Percentiles rank a stretch among this genome's conserved stretches.
Evolutionary conservation across 2,888 invertebrate species (phyloP).

Genomic region (Myopa testacea): DNA sequence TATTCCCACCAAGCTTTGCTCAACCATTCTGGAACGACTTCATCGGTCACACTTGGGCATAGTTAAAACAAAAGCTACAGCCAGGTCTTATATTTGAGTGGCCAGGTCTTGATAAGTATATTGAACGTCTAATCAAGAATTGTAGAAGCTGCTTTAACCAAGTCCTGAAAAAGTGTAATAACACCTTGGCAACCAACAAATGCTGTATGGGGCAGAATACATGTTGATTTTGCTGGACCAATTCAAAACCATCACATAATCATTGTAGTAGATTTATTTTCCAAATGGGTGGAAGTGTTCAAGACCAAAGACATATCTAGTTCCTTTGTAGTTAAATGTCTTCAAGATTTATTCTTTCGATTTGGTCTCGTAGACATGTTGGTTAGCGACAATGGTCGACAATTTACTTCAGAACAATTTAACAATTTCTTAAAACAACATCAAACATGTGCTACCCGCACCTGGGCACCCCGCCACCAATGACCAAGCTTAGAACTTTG

Average conservation of each 20-base stretch:
- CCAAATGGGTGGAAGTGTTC: constrained; percentile 14
- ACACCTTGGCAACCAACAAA: constrained; percentile 35
- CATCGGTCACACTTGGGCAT: constrained; percentile 40
- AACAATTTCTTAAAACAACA: too few relatives aligned
- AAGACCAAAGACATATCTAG: background rate
- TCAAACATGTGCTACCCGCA: too few relatives aligned
- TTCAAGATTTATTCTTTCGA: background rate
- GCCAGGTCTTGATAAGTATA: constrained; percentile 36
- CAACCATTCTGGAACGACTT: background rate
- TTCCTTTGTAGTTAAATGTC: background rate
- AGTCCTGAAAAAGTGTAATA: constrained; percentile 36
- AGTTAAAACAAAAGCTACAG: constrained; percentile 36
- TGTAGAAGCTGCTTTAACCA: constrained; percentile 38
- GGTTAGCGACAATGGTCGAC: background rate
- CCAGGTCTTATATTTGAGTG: constrained; percentile 40
- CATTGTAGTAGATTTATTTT: constrained; percentile 37
- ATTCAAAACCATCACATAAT: constrained; percentile 30
- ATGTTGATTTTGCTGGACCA: constrained; percentile 41
- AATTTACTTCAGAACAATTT: background rate
- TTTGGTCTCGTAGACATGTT: background rate
- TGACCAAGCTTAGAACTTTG: too few relatives aligned
- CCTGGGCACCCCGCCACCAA: too few relatives aligned
- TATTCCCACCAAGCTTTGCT: too few relatives aligned
- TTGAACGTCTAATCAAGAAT: constrained; percentile 31
- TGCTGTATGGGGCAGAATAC: constrained; percentile 31